These are phyloP conservation scores for Mionectes olivaceus DNA, from an alignment of 2,797 vertebrate species.

Conservation along the genomic window DNA sequence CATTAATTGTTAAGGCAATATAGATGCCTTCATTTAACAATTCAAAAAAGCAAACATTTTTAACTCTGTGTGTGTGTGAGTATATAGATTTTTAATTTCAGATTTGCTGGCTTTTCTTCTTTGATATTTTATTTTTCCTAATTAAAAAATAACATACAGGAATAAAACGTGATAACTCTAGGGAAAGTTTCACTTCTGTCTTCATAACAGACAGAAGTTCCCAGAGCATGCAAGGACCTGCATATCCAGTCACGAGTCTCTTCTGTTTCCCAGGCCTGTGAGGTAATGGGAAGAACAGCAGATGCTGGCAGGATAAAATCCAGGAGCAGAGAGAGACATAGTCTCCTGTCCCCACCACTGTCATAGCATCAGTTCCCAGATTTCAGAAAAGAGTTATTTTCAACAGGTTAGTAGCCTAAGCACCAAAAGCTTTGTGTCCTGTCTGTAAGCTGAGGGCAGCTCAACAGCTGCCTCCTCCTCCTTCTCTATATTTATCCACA, in stretches of 20 bases:
- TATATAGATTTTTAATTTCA: background rate
- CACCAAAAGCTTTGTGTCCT: background rate
- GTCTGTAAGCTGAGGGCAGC: background rate
- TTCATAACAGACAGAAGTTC: background rate
- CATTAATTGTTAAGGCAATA: background rate
- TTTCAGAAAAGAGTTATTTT: background rate
- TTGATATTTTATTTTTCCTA: background rate
- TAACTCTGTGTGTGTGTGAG: rapidly evolving
- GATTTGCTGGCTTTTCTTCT: background rate
- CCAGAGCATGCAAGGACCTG: background rate
- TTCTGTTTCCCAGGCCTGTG: background rate
- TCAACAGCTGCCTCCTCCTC: background rate
- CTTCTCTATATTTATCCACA: slow-evolving; percentile 37
- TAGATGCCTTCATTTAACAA: background rate
- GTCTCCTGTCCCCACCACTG: background rate
- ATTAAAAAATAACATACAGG: background rate
- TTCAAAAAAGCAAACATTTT: background rate
- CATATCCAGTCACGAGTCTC: background rate
- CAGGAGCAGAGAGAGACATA: background rate
- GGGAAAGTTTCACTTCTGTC: background rate
- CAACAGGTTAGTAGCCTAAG: background rate
- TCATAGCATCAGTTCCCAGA: background rate
- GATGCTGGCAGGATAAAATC: background rate
- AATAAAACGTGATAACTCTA: background rate
- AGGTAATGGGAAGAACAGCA: background rate